Percentiles rank a stretch among this genome's conserved stretches.
Conservation (phyloP, 1,140 invertebrate species). For the Trichonephila clavata region DNA sequence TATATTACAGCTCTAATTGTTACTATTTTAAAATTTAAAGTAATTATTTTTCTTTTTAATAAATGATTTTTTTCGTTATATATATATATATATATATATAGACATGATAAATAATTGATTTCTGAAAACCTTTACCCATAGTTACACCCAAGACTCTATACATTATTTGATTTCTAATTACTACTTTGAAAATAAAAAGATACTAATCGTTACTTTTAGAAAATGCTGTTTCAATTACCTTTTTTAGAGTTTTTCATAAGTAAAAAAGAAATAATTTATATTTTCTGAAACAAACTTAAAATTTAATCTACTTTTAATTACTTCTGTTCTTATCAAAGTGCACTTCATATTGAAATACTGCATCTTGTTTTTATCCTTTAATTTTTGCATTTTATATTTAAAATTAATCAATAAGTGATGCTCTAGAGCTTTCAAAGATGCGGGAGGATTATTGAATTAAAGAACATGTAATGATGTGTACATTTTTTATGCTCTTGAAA, state of each 20-base stretch:
- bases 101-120: too few relatives aligned
- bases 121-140: too few relatives aligned
- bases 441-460: conserved; percentile 9
- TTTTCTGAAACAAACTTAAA: not conserved
- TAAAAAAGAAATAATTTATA: not conserved
- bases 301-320: not conserved
- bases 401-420: not conserved
- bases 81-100: too few relatives aligned
- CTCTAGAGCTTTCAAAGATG: not conserved
- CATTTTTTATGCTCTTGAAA: not conserved
- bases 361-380: not conserved
- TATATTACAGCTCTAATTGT: too few relatives aligned
- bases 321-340: not conserved
- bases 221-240: too few relatives aligned
- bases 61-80: too few relatives aligned
- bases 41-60: too few relatives aligned
- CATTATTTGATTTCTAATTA: too few relatives aligned
- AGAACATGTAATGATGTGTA: not conserved
- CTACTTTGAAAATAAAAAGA: too few relatives aligned
- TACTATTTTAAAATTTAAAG: too few relatives aligned
- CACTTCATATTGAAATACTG: not conserved
- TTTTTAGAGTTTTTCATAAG: not conserved
- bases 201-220: too few relatives aligned
- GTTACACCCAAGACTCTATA: too few relatives aligned
- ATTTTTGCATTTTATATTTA: not conserved